Percentiles rank a stretch among this genome's conserved stretches.
Conservation (phyloP, 2,113 vertebrate genomes). For the Chionis minor region DNA sequence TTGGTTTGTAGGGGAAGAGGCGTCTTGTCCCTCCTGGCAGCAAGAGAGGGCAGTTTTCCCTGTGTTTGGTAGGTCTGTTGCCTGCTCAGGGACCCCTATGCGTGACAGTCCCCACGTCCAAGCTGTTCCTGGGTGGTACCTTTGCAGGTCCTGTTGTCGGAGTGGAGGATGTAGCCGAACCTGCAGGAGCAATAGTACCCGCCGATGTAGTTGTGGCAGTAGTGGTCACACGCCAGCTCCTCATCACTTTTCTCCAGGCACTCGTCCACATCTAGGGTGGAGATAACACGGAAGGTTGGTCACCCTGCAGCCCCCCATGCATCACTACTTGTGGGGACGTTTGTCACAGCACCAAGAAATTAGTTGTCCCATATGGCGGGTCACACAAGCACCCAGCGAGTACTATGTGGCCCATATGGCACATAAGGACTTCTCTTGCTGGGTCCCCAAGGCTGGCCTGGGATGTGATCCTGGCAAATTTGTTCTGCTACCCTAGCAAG, state of each 20-base stretch:
- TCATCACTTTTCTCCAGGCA: slow-evolving; percentile 84
- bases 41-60: neutral
- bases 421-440: neutral
- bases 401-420: neutral
- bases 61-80: neutral
- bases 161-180: slow-evolving; percentile 91
- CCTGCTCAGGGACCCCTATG: neutral
- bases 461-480: neutral
- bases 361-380: rapidly evolving
- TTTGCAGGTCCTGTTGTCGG: slow-evolving; percentile 94
- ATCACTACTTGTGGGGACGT: rapidly evolving
- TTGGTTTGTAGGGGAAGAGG: neutral
- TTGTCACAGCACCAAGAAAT: neutral
- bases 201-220: slow-evolving; percentile 95
- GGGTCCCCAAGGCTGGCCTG: neutral
- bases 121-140: slow-evolving; percentile 64
- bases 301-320: neutral
- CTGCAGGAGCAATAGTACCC: slow-evolving; percentile 97
- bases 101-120: neutral
- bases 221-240: slow-evolving; percentile 87
- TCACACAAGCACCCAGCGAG: rapidly evolving
- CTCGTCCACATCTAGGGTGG: slow-evolving; percentile 87
- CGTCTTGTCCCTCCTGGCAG: neutral
- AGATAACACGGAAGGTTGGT: neutral
- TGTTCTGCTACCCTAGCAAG: neutral